Percentiles rank a stretch among this genome's conserved stretches.
Evolutionary conservation across 1,140 invertebrate species (phyloP).

Genomic region (Globodera rostochiensis): DNA sequence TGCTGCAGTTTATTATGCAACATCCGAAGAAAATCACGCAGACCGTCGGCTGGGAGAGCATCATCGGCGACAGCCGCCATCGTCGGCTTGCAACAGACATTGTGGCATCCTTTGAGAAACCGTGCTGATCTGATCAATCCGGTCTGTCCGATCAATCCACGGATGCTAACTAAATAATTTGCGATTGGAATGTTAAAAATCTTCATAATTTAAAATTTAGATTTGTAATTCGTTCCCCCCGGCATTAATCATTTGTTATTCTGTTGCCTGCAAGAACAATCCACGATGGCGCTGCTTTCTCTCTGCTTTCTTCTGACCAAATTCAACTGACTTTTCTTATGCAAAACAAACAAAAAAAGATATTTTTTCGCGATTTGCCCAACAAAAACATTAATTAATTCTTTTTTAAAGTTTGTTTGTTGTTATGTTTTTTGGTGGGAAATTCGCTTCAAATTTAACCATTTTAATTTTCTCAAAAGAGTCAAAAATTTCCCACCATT

Average conservation of each 20-base stretch:
- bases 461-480: too few species aligned
- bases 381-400: too few species aligned
- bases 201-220: not conserved
- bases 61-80: slow-evolving; percentile 21
- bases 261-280: too few species aligned
- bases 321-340: too few species aligned
- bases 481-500: not conserved
- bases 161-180: not conserved
- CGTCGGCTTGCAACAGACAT: slow-evolving; percentile 21
- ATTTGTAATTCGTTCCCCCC: not conserved
- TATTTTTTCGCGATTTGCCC: too few species aligned
- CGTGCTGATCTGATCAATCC: not conserved
- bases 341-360: too few species aligned
- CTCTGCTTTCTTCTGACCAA: too few species aligned
- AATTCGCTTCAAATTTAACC: too few species aligned
- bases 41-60: slow-evolving; percentile 31
- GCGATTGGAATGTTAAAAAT: not conserved
- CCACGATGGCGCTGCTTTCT: too few species aligned
- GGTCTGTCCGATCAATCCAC: too few species aligned
- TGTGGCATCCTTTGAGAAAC: slow-evolving; percentile 28
- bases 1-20: slow-evolving; percentile 57
- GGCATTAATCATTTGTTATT: not conserved
- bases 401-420: too few species aligned
- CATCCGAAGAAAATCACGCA: slow-evolving; percentile 53
- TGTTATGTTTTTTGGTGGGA: too few species aligned